Base-by-base conservation (phyloP, 2,888 invertebrate species). In the Aquatica leii region DNA sequence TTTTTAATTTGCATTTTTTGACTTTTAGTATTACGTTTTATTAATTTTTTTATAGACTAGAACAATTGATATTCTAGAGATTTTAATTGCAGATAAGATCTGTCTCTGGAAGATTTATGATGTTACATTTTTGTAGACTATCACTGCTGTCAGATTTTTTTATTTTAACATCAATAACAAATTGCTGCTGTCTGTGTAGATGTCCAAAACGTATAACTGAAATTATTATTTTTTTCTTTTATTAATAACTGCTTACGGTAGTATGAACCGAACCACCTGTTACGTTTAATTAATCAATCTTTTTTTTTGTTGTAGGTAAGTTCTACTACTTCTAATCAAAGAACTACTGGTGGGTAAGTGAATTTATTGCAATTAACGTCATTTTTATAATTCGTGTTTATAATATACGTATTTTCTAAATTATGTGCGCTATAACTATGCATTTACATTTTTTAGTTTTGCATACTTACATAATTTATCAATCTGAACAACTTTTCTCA, bases 41-140 rank as follows among this genome's bases (percentile, higher is more conserved):
- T 46, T 17, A 15, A 46, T 46, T 18, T 46, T n/a, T 18, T 46
- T 18, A 46, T 46, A 24, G 20, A 8, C 17, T 46, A 46, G 18
- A 46, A 46, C 46, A 46, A 46, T 46, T 46, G 46, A 46, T 46
- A 46, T 46, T 17, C 46, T 18, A 46, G 18, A 46, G 46, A 46
- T 46, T 17, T 46, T 46, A 18, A 46, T 46, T 46, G 46, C 18
- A 46, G 46, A 46, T 46, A 46, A 46, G 18, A 46, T 46, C 46
- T 46, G 46, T 46, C 24, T 24, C 24, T 24, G 6, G 35, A 17
- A 57, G 57, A 50, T 57, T 37, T 57, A 57, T 57, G 52, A 53
- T 59, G 52, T 59, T 59, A 43, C 15, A 37, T 31, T 14, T 59
- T 59, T 52, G 52, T 59, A 59, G 52, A 59, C 34, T 51, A 51